Conservation (phyloP, 2,113 vertebrate species). For the Channa maculata region DNA sequence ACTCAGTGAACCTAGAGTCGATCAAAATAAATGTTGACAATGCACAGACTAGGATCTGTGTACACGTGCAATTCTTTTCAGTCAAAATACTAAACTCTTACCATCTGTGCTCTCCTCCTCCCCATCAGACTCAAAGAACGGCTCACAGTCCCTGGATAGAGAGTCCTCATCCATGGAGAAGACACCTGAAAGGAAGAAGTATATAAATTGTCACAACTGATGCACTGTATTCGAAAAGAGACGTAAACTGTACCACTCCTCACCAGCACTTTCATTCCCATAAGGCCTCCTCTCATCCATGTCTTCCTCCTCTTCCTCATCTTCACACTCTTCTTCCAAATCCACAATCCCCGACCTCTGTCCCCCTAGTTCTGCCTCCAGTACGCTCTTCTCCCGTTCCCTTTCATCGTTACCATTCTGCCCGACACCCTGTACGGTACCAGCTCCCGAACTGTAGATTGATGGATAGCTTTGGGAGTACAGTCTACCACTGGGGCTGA, state of each 20-base stretch:
- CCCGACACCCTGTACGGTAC: constrained; percentile 50
- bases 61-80: background rate
- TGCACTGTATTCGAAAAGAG: background rate
- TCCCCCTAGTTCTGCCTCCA: constrained; percentile 68
- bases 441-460: constrained; percentile 79
- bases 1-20: constrained; percentile 82
- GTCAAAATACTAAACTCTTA: constrained; percentile 36
- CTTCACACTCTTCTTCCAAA: constrained; percentile 80
- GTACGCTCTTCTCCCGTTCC: constrained; percentile 62
- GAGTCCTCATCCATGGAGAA: constrained; percentile 95
- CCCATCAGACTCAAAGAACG: constrained; percentile 88
- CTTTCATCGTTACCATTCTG: constrained; percentile 69
- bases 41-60: rapidly evolving
- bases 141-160: constrained; percentile 88
- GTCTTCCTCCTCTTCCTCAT: constrained; percentile 82
- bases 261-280: constrained; percentile 83
- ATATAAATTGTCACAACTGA: background rate
- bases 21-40: no score
- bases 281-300: constrained; percentile 80
- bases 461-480: constrained; percentile 88
- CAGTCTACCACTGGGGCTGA: constrained; percentile 75
- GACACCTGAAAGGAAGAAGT: constrained; percentile 79
- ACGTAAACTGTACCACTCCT: rapidly evolving
- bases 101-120: constrained; percentile 89
- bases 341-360: constrained; percentile 76